phyloP scores from a whole-genome alignment of 2,797 vertebrate species.

The Trachops cirrhosus region DNA sequence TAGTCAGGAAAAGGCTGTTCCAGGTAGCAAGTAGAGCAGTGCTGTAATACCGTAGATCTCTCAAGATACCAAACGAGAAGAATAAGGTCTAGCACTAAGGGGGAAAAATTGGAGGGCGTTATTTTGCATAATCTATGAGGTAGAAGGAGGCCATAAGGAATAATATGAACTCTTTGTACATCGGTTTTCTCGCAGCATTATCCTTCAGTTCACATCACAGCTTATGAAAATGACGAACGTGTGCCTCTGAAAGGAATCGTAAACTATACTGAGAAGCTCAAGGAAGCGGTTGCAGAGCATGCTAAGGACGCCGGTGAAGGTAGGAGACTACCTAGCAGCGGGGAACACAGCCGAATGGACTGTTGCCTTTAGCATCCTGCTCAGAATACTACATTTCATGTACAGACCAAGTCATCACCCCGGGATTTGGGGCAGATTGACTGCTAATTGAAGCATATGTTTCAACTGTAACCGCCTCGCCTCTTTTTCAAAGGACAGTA shows the following conservation, averaged over 20 bases:
- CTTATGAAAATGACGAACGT: conserved; percentile 89
- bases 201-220: conserved; percentile 94
- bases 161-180: not conserved
- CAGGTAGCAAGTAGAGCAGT: not conserved
- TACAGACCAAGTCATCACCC: not conserved
- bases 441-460: not conserved
- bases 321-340: conserved; percentile 70
- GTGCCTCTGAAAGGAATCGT: conserved; percentile 88
- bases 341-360: not conserved
- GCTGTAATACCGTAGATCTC: not conserved
- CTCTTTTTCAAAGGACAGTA: not conserved
- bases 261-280: conserved; percentile 87
- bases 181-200: conserved; percentile 84
- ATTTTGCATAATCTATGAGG: not conserved
- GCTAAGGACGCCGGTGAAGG: conserved; percentile 58
- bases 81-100: not conserved
- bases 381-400: not conserved
- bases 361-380: not conserved
- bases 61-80: not conserved
- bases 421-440: not conserved
- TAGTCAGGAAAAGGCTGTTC: not conserved
- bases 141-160: not conserved
- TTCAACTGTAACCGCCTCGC: not conserved
- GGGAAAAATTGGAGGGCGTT: not conserved
- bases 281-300: conserved; percentile 83